Evolutionary conservation across 37 sponge, comb jelly and placozoan species (phyloP).

Genomic region (Axinella damicornis): DNA sequence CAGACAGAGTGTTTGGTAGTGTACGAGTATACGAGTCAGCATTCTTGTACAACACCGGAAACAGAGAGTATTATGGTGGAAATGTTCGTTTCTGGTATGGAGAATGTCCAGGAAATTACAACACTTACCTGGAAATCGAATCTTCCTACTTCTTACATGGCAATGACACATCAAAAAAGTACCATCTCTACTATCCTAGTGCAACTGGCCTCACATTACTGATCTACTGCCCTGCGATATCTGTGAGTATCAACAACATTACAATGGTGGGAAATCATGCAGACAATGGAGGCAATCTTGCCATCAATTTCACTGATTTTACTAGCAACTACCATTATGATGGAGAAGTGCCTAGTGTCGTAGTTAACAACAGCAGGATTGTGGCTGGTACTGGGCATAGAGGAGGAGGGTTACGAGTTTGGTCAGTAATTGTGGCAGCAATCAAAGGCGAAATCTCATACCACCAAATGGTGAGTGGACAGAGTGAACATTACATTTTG

Average conservation of each 20-base stretch:
- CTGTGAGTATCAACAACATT: background rate
- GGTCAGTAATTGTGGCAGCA: background rate
- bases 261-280: background rate
- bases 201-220: conserved; percentile 3
- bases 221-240: background rate
- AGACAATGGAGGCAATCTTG: conserved; percentile 2
- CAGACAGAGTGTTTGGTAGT: background rate
- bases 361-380: background rate
- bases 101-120: background rate
- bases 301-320: background rate
- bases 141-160: background rate
- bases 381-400: background rate
- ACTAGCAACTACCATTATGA: too few species aligned
- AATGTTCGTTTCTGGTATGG: conserved; percentile 14
- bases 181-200: background rate
- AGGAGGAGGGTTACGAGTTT: conserved; percentile 10
- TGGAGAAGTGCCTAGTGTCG: background rate
- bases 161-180: background rate
- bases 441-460: too few species aligned
- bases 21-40: background rate
- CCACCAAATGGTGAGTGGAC: too few species aligned
- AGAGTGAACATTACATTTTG: background rate
- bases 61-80: background rate
- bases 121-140: background rate
- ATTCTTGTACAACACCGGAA: background rate